These are phyloP conservation scores for Asteroscopus sphinx DNA, from an alignment of 2,888 invertebrate species.

Conservation along the genomic window DNA sequence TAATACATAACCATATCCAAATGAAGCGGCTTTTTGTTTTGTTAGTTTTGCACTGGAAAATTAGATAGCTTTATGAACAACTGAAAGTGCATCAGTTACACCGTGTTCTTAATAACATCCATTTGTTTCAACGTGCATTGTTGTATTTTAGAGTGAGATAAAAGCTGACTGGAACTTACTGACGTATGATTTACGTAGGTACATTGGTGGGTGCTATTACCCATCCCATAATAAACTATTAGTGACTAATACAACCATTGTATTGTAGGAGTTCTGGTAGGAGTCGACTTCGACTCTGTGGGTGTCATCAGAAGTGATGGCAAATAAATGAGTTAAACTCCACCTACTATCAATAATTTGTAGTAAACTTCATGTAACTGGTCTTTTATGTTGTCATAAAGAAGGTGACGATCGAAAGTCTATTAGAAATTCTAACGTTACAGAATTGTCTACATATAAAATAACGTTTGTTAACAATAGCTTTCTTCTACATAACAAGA, in stretches of 20 bases:
- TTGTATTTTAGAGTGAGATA: no score
- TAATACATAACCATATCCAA: not conserved
- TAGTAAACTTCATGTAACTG: conserved; percentile 1
- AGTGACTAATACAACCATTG: conserved; percentile 41
- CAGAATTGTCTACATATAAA: conserved; percentile 15
- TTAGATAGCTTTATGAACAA: no score
- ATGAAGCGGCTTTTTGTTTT: not conserved
- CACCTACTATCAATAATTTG: conserved; percentile 4
- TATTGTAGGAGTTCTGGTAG: conserved; percentile 42
- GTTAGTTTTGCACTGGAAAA: no score
- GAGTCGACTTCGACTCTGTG: conserved; percentile 35
- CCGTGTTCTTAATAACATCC: no score
- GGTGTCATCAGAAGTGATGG: conserved; percentile 29
- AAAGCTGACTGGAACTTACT: no score
- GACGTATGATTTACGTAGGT: conserved; percentile 22
- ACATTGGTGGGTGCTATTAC: conserved; percentile 29
- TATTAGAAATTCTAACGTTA: conserved; percentile 20
- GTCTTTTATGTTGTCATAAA: conserved; percentile 16
- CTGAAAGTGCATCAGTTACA: no score
- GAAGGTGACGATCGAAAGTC: conserved; percentile 20
- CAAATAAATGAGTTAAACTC: conserved; percentile 10
- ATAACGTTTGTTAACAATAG: conserved; percentile 30
- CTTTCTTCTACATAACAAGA: conserved; percentile 37
- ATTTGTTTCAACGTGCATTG: no score
- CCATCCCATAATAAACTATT: conserved; percentile 28